Conservation (phyloP, 2,113 vertebrate species). For the Orthonyx spaldingii region DNA sequence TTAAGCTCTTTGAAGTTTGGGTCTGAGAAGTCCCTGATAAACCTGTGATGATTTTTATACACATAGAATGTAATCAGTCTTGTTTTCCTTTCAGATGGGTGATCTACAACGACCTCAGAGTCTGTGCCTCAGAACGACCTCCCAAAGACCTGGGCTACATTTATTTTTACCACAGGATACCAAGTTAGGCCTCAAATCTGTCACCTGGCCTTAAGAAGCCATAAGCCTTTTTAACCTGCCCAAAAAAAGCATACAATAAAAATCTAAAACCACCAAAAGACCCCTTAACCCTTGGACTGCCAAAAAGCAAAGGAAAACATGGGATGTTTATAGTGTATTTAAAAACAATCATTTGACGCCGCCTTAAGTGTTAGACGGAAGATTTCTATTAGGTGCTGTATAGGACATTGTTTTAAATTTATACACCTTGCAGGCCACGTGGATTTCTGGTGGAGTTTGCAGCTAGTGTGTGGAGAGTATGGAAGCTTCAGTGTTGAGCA, state of each 20-base stretch:
- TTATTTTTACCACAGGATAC: constrained; percentile 95
- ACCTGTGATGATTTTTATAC: neutral
- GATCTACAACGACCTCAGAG: constrained; percentile 98
- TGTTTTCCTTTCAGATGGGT: constrained; percentile 86
- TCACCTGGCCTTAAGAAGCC: constrained; percentile 68
- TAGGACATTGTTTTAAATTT: constrained; percentile 66
- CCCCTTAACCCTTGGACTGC: constrained; percentile 56
- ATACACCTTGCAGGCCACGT: constrained; percentile 45
- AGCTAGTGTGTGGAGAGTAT: neutral
- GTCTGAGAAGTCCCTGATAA: neutral
- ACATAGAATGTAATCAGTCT: neutral
- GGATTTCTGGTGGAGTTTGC: constrained; percentile 29
- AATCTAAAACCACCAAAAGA: constrained; percentile 6
- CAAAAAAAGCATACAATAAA: constrained; percentile 49
- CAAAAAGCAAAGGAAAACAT: constrained; percentile 64
- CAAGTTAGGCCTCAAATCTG: constrained; percentile 75
- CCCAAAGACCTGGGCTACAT: constrained; percentile 98
- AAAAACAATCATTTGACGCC: constrained; percentile 53
- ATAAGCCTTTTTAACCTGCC: constrained; percentile 73
- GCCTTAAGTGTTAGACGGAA: constrained; percentile 65
- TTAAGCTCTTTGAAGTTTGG: neutral
- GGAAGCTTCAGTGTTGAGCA: neutral
- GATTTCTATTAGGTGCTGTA: constrained; percentile 59
- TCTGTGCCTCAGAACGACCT: constrained; percentile 95
- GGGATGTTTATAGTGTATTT: constrained; percentile 75